Conservation (phyloP, 2,113 vertebrate genomes). For the Grantiella picta region DNA sequence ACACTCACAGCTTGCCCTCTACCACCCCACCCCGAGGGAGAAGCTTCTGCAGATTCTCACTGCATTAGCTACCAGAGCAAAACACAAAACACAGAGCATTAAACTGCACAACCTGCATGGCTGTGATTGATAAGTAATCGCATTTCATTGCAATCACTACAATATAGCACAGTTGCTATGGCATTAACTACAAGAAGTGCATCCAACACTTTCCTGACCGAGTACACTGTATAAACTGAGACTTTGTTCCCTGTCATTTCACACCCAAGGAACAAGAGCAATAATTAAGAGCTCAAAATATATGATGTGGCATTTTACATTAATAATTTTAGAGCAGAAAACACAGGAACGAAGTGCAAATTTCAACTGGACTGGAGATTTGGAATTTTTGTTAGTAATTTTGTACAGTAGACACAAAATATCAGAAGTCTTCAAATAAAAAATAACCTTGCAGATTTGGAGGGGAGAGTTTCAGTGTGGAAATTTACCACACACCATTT, state of each 20-base stretch:
- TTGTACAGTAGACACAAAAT: neutral
- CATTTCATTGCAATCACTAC: neutral
- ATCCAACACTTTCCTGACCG: neutral
- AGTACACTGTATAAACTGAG: neutral
- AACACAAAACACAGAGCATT: neutral
- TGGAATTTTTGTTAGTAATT: neutral
- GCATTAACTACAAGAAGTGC: neutral
- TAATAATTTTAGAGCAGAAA: neutral
- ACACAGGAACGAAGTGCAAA: neutral
- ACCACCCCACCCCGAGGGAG: neutral
- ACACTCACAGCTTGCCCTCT: slow-evolving; percentile 8
- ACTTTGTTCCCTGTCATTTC: slow-evolving; percentile 13
- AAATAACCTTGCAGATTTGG: neutral
- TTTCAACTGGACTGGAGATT: neutral
- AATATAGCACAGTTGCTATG: neutral
- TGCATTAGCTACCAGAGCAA: slow-evolving; percentile 1
- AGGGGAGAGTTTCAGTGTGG: neutral
- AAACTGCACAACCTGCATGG: neutral
- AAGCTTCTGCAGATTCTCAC: neutral
- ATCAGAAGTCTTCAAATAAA: neutral
- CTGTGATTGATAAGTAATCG: neutral
- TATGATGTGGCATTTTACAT: neutral
- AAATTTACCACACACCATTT: neutral
- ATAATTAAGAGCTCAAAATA: neutral
- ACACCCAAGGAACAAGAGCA: neutral